Percentiles rank a stretch among this genome's conserved stretches.
Conservation (phyloP, 2,797 vertebrate genomes). For the Graptemys geographica region DNA sequence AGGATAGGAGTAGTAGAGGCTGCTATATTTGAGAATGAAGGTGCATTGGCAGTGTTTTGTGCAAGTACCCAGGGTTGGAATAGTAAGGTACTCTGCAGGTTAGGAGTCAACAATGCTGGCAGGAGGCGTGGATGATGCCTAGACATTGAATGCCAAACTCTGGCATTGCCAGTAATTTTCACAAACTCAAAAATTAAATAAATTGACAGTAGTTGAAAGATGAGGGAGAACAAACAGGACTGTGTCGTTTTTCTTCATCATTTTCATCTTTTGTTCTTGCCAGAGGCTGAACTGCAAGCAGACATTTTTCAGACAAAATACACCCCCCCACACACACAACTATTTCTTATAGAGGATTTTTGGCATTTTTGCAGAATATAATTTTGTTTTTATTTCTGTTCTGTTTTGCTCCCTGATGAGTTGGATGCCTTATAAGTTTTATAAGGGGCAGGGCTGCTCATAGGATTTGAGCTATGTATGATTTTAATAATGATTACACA, state of each 20-base stretch:
- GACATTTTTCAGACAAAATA: slow-evolving; percentile 76
- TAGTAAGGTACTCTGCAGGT: neutral
- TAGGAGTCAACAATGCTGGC: fast-evolving
- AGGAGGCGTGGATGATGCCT: neutral
- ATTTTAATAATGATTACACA: neutral
- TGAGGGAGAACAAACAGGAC: neutral
- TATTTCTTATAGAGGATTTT: neutral
- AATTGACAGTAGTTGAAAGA: neutral
- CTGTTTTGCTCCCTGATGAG: slow-evolving; percentile 10
- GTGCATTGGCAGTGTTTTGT: neutral
- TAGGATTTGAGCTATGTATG: neutral
- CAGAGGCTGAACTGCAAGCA: slow-evolving; percentile 66
- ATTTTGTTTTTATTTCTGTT: slow-evolving; percentile 39
- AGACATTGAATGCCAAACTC: neutral
- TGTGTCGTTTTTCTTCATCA: neutral
- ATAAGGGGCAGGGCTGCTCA: neutral
- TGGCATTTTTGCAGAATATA: slow-evolving; percentile 18
- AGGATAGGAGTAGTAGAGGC: neutral
- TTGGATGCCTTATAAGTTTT: neutral
- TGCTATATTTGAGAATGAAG: neutral
- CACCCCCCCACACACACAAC: neutral
- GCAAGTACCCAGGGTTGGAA: neutral
- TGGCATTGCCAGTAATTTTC: neutral
- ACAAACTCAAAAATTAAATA: neutral
- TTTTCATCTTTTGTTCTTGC: neutral